A percentile compares a stretch with the other conserved stretches of the same genome.
Conservation (phyloP, 2,797 vertebrate genomes). For the Helostoma temminkii region DNA sequence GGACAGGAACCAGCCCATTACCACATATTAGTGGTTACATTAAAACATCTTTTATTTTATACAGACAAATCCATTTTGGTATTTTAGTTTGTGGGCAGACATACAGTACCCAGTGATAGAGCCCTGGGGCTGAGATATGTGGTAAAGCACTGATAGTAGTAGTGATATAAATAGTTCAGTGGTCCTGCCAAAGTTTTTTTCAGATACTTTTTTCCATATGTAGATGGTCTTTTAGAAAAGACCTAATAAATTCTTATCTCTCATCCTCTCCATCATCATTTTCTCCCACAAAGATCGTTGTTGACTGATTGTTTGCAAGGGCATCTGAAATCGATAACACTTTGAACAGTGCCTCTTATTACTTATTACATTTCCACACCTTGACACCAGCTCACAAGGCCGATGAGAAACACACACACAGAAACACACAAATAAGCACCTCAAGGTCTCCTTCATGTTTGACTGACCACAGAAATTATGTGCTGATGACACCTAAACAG, state of each 20-base stretch:
- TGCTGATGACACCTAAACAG: conserved; percentile 78
- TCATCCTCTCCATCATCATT: conserved; percentile 24
- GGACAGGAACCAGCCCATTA: neutral
- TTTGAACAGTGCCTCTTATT: conserved; percentile 64
- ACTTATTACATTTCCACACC: conserved; percentile 62
- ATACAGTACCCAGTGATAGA: neutral
- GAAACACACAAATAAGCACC: conserved; percentile 33
- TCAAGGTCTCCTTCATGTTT: conserved; percentile 85
- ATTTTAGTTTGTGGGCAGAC: no score
- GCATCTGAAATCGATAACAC: conserved; percentile 69
- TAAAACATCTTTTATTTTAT: neutral
- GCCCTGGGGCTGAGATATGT: neutral
- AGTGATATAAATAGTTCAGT: neutral
- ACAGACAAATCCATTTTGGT: conserved; percentile 6
- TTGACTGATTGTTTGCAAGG: conserved; percentile 76
- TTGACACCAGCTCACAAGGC: conserved; percentile 49
- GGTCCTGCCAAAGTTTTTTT: neutral
- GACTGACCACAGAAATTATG: conserved; percentile 77
- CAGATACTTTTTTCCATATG: neutral
- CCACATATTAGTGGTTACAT: neutral
- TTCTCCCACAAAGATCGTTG: conserved; percentile 42
- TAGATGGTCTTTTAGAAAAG: neutral
- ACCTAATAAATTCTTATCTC: conserved; percentile 19
- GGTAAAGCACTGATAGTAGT: neutral
- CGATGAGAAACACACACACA: conserved; percentile 31